Evolutionary conservation across 2,797 vertebrate species (phyloP).

Genomic region (Carduelis carduelis): DNA sequence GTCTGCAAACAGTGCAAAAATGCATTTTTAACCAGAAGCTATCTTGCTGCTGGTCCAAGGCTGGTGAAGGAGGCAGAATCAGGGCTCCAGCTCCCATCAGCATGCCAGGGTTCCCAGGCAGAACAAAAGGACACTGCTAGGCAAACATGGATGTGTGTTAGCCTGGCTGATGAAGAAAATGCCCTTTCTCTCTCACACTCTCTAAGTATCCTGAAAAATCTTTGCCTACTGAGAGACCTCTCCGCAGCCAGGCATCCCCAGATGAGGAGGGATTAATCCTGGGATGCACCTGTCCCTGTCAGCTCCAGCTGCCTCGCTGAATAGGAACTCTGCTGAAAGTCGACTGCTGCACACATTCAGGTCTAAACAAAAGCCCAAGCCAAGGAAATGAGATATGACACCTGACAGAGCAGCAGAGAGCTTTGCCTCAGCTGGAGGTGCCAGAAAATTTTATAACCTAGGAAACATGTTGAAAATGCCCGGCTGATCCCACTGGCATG

Average conservation of each 20-base stretch:
- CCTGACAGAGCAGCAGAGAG: not conserved
- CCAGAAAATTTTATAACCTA: not conserved
- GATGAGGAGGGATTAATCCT: not conserved
- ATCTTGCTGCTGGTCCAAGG: not conserved
- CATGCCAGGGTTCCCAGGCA: not conserved
- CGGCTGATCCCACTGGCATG: not conserved
- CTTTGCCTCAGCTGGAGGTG: constrained; percentile 26
- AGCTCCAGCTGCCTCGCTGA: not conserved
- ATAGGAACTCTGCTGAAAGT: not conserved
- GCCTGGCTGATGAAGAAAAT: not conserved
- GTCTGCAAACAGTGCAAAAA: not conserved
- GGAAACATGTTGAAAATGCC: not conserved
- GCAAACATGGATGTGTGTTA: not conserved
- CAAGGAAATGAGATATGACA: not conserved
- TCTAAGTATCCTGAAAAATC: not conserved
- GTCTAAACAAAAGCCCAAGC: constrained; percentile 8
- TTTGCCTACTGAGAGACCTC: not conserved
- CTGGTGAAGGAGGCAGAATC: not conserved
- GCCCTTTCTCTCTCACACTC: not conserved
- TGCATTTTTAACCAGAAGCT: not conserved
- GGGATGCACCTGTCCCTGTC: not conserved
- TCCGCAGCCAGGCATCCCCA: not conserved
- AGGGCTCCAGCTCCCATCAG: not conserved
- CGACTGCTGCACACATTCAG: not conserved
- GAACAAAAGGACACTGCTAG: not conserved